Evolutionary conservation across 2,113 vertebrate species (phyloP).

Genomic region (Narcine bancroftii): DNA sequence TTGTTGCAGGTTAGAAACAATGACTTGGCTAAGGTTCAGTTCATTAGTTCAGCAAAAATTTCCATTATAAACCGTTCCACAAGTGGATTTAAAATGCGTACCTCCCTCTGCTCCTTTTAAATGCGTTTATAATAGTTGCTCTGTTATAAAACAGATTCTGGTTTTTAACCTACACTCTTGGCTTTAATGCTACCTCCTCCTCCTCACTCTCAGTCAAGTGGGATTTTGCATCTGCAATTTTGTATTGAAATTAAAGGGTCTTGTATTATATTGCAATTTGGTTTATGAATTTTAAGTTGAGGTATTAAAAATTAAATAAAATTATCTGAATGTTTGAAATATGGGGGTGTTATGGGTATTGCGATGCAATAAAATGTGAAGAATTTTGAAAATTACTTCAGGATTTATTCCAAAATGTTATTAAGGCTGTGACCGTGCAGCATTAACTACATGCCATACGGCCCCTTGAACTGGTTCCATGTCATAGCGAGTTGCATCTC

Average conservation of each 20-base stretch:
- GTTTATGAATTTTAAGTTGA: background rate
- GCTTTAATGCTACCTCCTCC: background rate
- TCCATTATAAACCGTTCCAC: background rate
- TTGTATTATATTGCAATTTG: background rate
- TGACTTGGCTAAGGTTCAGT: slow-evolving; percentile 14
- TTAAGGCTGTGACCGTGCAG: background rate
- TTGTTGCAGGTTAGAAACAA: background rate
- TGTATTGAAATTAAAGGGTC: background rate
- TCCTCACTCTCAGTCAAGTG: background rate
- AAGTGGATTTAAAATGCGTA: background rate
- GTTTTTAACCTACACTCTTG: background rate
- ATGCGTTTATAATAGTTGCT: background rate
- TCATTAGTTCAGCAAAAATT: slow-evolving; percentile 1
- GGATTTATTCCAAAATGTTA: background rate
- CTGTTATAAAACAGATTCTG: background rate
- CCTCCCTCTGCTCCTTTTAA: background rate
- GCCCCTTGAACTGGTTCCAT: background rate
- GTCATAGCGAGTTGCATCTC: background rate
- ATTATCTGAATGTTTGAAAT: background rate
- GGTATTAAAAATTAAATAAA: background rate
- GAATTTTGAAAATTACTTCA: background rate
- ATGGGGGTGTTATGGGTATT: background rate
- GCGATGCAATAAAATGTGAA: background rate
- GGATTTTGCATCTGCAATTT: background rate
- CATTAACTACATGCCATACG: background rate